Base-by-base conservation (phyloP, 2,888 invertebrate genomes). In the Chymomyza fuscimana region DNA sequence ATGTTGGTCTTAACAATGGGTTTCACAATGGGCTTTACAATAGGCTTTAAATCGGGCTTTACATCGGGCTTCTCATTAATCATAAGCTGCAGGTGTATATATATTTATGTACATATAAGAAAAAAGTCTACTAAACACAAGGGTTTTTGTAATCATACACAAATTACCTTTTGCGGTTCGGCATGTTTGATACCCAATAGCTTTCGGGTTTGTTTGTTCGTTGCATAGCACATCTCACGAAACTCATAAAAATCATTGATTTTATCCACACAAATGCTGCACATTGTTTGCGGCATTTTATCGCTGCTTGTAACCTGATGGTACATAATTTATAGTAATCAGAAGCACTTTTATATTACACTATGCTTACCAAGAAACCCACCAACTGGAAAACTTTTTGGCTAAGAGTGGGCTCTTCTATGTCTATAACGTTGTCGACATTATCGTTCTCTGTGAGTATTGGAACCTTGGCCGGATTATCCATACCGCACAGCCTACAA, bases 191-290 rank as follows among this genome's bases (percentile, higher is more conserved):
- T 81, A 6, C 91, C 91, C 3, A 92, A 79, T 0, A 92, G 77
- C 40, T 92, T 86, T 25, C 94, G 87, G 0, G 94, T 94, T 60
- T 92, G 90, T 32, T 89, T 91, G 77, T 94, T 93, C 0, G 93
- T 94, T 46, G 93, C 91, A 56, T 91, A 91, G 79, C 94, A 94
- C 93, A 94, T 93, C 74, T 93, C 93, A 15, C 93, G 89, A 86
- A 94, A 94, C 84, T 94, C 93, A 50, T 93, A 93, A 89, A 94
- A 94, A 78, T 94, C 94, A 81, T 94, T 93, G 67, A 94, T 93
- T 90, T 94, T 94, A 79, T 94, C 94, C 16, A 93, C 93, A 54
- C 94, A 94, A 12, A 94, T 82, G 78, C 93, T 93, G 76, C 94
- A 94, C 67, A 94, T 93, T 12, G 93, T 91, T 0, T 94, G 94